Base-by-base conservation (phyloP, 2,113 vertebrate species). In the Oryzias curvinotus region DNA sequence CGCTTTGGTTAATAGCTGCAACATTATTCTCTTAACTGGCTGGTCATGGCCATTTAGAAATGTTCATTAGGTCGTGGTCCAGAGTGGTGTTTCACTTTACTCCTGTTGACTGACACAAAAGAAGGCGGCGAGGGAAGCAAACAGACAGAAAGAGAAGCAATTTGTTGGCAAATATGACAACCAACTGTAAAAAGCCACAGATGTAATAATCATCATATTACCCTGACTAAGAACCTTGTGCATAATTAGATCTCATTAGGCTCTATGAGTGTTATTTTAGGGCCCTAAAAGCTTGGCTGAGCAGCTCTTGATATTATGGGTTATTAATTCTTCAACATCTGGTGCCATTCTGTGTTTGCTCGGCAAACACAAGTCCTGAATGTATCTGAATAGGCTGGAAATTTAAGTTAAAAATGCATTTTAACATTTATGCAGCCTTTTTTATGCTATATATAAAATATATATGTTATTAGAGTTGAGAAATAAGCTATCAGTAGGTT, bases 31-130 rank as follows among this genome's bases (percentile, higher is more conserved):
- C 81, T 87, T 90, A 91, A 90, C 88, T 88, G 89, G 86, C 85
- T 91, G 89, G 88, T 90, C 90, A 89, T 90, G 87, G 87, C 82
- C 82, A 89, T 91, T 91, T 91, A 90, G 88, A 90, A 92, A 90
- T 91, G 88, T 91, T 92, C 87, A 92, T 91, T 91, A 92, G 85
- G 80, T 87, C 70, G 73, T 55, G 14, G 82, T 81, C 77, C 85
- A 76, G 76, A 86, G 79, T 84, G 80, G 83, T 89, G 86, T 81
- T 80, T 87, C 85, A 86, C 77, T 86, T 85, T 76, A 84, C 83
- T 87, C 78, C 66, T 83, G 83, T 85, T 83, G 77, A 84, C 65
- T 84, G 75, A 69, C 62, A 68, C 68, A 62, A 48, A 52, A 61
- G 46, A 64, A 53, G 60, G 49, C 57, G 62, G 36, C 3, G 13